A percentile compares a stretch with the other conserved stretches of the same genome.
phyloP scores from a whole-genome alignment of 2,113 vertebrate species.

The Cacatua alba region DNA sequence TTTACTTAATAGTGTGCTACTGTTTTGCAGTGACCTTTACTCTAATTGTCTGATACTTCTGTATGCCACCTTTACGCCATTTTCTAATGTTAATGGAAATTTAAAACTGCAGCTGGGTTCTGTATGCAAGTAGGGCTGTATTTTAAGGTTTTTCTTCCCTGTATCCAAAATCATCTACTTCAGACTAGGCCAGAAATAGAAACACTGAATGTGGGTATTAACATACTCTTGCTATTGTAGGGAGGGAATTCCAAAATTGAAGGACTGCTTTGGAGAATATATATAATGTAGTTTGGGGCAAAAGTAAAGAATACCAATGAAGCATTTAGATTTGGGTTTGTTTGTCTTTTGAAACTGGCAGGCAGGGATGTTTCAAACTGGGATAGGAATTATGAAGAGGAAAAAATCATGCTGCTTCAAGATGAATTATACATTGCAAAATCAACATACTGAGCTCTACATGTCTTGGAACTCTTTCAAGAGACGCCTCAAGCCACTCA shows the following conservation, averaged over 20 bases:
- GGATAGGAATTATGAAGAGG: neutral
- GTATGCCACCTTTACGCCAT: neutral
- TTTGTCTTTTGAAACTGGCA: neutral
- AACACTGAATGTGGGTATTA: neutral
- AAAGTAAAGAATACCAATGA: neutral
- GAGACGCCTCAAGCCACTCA: neutral
- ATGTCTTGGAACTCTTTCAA: neutral
- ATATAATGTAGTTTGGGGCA: neutral
- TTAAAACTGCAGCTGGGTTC: neutral
- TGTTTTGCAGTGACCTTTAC: neutral
- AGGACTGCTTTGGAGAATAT: neutral
- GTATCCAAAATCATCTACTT: neutral
- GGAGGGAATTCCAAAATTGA: neutral
- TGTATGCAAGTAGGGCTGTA: neutral
- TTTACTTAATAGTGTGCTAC: neutral
- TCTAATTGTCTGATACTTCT: neutral
- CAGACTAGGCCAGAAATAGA: neutral
- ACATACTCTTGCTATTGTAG: neutral
- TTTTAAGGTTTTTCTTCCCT: neutral
- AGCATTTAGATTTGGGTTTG: neutral
- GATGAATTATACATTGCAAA: neutral
- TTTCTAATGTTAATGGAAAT: neutral
- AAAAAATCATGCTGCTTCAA: neutral
- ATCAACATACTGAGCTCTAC: neutral
- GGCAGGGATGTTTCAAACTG: neutral